Evolutionary conservation across 2,888 invertebrate genomes (phyloP), one percentile per base, ranked within the genome.

Genomic region (Nomada fucata): DNA sequence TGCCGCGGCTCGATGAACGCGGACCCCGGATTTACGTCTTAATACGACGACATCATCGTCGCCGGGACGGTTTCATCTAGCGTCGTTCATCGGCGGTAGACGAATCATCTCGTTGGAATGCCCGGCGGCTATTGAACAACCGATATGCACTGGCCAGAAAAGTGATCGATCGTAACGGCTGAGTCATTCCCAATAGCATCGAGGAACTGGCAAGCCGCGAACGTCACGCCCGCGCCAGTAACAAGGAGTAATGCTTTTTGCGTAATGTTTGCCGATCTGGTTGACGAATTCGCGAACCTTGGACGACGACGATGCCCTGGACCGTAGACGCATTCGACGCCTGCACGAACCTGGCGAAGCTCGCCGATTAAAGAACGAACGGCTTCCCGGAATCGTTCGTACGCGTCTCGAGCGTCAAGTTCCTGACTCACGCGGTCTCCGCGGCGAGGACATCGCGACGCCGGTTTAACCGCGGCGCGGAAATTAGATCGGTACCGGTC

Each of bases 301-400:
- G 82, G 42, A 52, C 47, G 20, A 3, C n/a, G 63, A 64, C 18
- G 47, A 47, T 29, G 47, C 50, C 26, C 42, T 44, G 13, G 7
- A 13, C 67, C 68, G 77, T 64, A 15, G 15, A 26, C 20, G 42
- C 80, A 53, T 77, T 77, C 59, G 26, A 20, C 64, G 29, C 5
- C 0, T 4, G 42, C 57, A 7, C 65, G 75, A 70, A 75, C 60
- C 42, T n/a, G 60, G 29, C 63, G 75, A 79, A 79, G 61, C 72
- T 78, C 64, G 23, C 57, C 57, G 13, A 10, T 75, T 83, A 55
- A 70, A 79, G 47, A 26, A 82, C 74, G 61, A 83, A 84, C 84
- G 29, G 76, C 4, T 88, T 88, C 87, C 70, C 59, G 75, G 87
- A 87, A 87, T n/a, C 47, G 50, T 55, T 61, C 60, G 76, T 79